phyloP scores from a whole-genome alignment of 2,797 vertebrate genomes.

The Lepilemur septentrionalis region DNA sequence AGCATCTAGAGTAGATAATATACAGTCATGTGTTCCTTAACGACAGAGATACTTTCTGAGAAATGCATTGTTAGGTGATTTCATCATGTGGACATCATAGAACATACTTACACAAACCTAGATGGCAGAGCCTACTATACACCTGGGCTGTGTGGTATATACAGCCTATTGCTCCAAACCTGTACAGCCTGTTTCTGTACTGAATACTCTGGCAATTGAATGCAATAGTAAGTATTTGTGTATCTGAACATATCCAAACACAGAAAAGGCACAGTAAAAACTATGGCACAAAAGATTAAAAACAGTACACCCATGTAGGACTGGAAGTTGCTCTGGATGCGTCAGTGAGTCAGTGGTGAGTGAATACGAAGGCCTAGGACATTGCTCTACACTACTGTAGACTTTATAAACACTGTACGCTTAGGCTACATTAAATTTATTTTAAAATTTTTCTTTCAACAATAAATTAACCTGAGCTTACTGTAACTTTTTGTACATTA shows the following conservation, averaged over 20 bases:
- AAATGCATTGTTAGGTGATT: not conserved
- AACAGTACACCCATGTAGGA: not conserved
- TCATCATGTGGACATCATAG: no score
- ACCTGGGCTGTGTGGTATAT: no score
- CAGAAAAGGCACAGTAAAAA: not conserved
- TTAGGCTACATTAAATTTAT: not conserved
- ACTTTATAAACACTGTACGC: not conserved
- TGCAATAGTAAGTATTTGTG: not conserved
- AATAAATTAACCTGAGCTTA: not conserved
- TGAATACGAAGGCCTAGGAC: not conserved
- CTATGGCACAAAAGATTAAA: not conserved
- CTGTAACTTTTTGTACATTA: not conserved
- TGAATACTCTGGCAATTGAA: not conserved
- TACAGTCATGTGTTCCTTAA: not conserved
- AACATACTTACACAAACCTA: not conserved
- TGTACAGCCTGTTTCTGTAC: not conserved
- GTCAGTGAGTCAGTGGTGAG: not conserved
- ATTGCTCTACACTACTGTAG: not conserved
- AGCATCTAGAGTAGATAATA: not conserved
- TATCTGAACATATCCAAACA: not conserved
- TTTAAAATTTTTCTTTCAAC: not conserved
- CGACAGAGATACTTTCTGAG: not conserved
- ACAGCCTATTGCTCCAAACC: not conserved
- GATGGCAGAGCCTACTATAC: not conserved
- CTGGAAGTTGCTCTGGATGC: not conserved